phyloP scores from a whole-genome alignment of 1,140 invertebrate species.

The Yoshiicerus persimilis region DNA sequence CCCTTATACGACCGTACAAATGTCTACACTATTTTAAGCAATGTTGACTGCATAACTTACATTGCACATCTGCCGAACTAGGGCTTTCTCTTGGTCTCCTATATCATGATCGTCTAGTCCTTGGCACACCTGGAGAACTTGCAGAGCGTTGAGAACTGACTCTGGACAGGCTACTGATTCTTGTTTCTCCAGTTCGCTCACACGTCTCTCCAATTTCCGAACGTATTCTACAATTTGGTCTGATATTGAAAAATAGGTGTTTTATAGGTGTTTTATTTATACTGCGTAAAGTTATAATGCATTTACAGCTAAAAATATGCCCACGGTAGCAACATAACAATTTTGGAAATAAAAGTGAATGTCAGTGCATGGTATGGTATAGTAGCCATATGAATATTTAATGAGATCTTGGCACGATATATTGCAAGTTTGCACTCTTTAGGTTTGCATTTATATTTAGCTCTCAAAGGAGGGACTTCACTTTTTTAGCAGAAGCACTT shows the following conservation, averaged over 20 bases:
- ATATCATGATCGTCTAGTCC: conserved; percentile 58
- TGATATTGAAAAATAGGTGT: neutral
- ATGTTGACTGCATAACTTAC: conserved; percentile 61
- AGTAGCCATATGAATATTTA: too few species aligned
- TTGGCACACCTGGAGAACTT: conserved; percentile 50
- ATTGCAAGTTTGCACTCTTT: too few species aligned
- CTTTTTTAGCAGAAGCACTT: too few species aligned
- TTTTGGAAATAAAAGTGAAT: too few species aligned
- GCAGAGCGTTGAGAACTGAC: conserved; percentile 48
- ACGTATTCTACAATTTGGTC: conserved; percentile 49
- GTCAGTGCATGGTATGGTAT: too few species aligned
- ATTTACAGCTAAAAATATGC: neutral
- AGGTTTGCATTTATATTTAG: too few species aligned
- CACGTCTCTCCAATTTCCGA: conserved; percentile 43
- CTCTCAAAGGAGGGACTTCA: too few species aligned
- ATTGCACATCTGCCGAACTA: conserved; percentile 95
- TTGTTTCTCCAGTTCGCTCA: conserved; percentile 46
- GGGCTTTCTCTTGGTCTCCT: conserved; percentile 86
- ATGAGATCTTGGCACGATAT: too few species aligned
- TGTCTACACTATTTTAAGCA: neutral
- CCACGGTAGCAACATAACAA: too few species aligned
- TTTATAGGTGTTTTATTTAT: neutral
- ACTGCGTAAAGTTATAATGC: neutral
- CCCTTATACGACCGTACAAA: neutral
- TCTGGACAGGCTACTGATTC: conserved; percentile 49